phyloP scores from a whole-genome alignment of 2,113 vertebrate species.

The Gobio gobio region DNA sequence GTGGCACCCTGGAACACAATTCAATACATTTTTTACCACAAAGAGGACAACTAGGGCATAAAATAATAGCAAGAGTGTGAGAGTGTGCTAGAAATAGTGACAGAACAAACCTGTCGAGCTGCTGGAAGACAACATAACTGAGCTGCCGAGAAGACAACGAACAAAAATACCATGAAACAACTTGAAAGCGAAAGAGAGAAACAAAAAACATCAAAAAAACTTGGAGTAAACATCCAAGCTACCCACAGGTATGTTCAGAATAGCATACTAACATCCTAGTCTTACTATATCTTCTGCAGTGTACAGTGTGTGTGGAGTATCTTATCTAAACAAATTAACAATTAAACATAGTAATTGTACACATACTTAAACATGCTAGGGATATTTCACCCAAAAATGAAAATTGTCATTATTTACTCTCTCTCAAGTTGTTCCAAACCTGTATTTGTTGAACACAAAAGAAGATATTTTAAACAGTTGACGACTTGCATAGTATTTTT shows the following conservation, averaged over 20 bases:
- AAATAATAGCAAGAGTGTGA: background rate
- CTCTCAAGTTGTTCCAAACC: too few relatives aligned
- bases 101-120: conserved; percentile 15
- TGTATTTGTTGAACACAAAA: too few relatives aligned
- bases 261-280: background rate
- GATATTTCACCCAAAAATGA: too few relatives aligned
- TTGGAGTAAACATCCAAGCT: background rate
- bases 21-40: background rate
- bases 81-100: background rate
- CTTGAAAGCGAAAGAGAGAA: conserved; percentile 13
- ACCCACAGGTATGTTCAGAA: background rate
- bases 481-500: too few relatives aligned
- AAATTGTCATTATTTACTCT: too few relatives aligned
- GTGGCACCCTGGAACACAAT: conserved; percentile 44
- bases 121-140: conserved; percentile 5
- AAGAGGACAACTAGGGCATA: background rate
- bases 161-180: background rate
- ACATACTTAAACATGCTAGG: too few relatives aligned
- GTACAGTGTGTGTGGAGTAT: background rate
- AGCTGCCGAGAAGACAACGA: background rate
- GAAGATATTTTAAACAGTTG: too few relatives aligned
- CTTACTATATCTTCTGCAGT: background rate
- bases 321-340: too few relatives aligned
- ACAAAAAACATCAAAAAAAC: background rate
- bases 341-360: too few relatives aligned